Base-by-base conservation (phyloP, 2,888 invertebrate species). In the Dryococelus australis region DNA sequence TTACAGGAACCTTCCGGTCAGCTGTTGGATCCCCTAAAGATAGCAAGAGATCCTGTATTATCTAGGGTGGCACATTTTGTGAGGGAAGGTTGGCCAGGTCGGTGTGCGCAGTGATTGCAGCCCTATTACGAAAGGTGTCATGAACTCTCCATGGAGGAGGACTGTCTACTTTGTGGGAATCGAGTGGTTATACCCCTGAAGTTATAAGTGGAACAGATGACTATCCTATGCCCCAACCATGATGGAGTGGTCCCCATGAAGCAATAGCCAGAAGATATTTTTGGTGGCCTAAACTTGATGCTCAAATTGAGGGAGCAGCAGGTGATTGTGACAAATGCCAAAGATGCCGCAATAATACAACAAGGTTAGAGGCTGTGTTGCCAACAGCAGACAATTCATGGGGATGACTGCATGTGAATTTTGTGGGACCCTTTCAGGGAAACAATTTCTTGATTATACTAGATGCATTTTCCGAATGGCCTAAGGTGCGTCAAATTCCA, bases 361-460 rank as follows among this genome's bases (percentile, higher is more conserved):
- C 84, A 87, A 86, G 87, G 88, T 43, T 43, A 27, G 28, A 51
- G 51, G n/a, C 20, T 90, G 87, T 87, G 16, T 90, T 90, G 90
- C 87, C 89, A 51, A 83, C 84, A n/a, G 87, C 90, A 27, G 86
- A 88, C 2, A 89, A 89, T 81, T 89, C 89, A 12, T 90, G 89
- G 87, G 87, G 87, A 86, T 83, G 89, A 20, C 83, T 90, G 8
- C 89, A 90, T 87, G 87, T 89, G 6, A 90, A 90, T 87, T 90
- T 90, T 87, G 88, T 89, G 0, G 90, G 90, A 26, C 90, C 89
- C 12, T 89, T 89, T 86, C 89, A 89, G 6, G 89, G 86, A n/a
- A 65, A 12, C 3, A 65, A 16, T 8, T 65, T 10, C 16, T 65
- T 65, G 65, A 65, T 65, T 65, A 1, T 65, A 3, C 12, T 65